Evolutionary conservation across 2,888 invertebrate species (phyloP).

Genomic region (Cephonodes hylas): DNA sequence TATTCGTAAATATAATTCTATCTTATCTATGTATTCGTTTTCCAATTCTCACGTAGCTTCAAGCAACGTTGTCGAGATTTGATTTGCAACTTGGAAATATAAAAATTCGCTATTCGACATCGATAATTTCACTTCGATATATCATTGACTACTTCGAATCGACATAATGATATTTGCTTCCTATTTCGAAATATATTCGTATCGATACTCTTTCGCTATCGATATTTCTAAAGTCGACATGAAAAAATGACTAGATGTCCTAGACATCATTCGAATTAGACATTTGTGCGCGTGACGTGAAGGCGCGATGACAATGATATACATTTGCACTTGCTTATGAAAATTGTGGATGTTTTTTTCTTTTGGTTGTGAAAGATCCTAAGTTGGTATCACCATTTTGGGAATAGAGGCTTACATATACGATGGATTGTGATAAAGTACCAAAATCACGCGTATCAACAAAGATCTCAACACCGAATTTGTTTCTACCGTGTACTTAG

Average conservation of each 20-base stretch:
- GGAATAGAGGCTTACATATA: constrained; percentile 11
- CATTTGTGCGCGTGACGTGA: neutral
- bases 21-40: constrained; percentile 1
- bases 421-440: neutral
- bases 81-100: neutral
- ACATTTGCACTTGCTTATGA: neutral
- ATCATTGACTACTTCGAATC: constrained; percentile 21
- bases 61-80: neutral
- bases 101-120: constrained; percentile 15
- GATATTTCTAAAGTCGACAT: neutral
- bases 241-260: neutral
- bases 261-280: neutral
- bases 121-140: constrained; percentile 13
- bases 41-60: neutral
- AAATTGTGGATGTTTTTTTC: neutral
- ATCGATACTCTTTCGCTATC: neutral
- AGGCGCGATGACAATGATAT: neutral
- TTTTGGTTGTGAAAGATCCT: constrained; percentile 15
- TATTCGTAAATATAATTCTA: constrained; percentile 5
- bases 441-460: constrained; percentile 9
- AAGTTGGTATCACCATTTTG: constrained; percentile 8
- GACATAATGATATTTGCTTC: constrained; percentile 28
- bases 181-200: constrained; percentile 25
- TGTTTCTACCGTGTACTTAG: constrained; percentile 34
- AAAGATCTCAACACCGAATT: constrained; percentile 47